These are phyloP conservation scores for Lasiurus borealis DNA, from an alignment of 2,113 vertebrate species.

Conservation along the genomic window DNA sequence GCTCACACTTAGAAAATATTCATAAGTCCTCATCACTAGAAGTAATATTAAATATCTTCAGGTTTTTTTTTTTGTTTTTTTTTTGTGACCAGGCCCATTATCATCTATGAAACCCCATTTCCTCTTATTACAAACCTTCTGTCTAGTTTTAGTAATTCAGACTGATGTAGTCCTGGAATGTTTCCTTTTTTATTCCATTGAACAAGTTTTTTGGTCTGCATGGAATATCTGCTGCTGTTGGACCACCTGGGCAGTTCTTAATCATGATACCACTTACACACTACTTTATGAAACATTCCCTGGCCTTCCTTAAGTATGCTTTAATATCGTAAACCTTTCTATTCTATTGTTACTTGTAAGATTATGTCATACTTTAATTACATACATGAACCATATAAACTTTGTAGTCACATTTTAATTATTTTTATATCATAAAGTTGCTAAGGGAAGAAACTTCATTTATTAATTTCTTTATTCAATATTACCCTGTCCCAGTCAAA, in stretches of 20 bases:
- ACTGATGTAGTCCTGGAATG: background rate
- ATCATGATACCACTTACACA: background rate
- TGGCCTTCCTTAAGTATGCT: background rate
- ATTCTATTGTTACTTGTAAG: background rate
- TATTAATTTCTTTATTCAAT: background rate
- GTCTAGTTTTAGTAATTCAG: background rate
- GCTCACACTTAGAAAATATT: background rate
- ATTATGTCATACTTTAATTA: background rate
- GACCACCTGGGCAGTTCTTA: background rate
- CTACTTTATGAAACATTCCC: background rate
- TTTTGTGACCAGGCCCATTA: background rate
- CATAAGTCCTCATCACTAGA: background rate
- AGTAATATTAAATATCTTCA: background rate
- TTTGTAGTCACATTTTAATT: background rate
- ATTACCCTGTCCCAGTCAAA: background rate
- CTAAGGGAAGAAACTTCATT: background rate
- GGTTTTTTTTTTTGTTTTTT: background rate
- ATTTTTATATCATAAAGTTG: background rate
- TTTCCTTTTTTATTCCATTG: fast-evolving
- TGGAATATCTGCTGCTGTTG: background rate
- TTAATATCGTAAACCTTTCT: background rate
- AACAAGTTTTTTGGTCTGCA: background rate
- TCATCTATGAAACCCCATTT: background rate
- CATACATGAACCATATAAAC: background rate
- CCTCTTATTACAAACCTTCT: background rate